Base-by-base conservation (phyloP, 2,797 vertebrate genomes). In the Sparidentex hasta region DNA sequence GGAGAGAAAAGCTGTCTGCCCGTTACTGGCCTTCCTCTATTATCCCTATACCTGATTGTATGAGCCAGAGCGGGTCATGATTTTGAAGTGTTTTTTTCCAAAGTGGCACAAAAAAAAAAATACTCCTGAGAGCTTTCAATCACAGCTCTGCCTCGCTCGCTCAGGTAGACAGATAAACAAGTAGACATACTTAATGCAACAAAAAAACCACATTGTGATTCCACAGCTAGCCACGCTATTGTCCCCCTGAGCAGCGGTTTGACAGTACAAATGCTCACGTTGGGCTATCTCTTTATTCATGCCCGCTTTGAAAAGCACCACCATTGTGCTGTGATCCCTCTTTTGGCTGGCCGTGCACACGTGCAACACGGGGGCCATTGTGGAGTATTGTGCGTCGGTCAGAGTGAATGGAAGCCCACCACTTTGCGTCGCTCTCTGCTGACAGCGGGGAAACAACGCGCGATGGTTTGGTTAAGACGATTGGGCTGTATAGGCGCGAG, bases 291-390 rank as follows among this genome's bases (percentile, higher is more conserved):
- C 74, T 75, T 58, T 74, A 84, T 90, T 85, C 78, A 65, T 47
- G 21, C 18, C 44, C 59, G 51, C 66, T 88, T 85, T 87, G 64
- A 89, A 25, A 81, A 84, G 77, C 81, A 0, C 29, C 61, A 11
- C 76, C 27, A 81, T 90, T 90, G 86, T 86, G 59, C 63, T 16
- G 44, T 68, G 81, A 91, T 87, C 85, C 86, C 82, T 78, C 65
- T 76, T 85, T 85, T 90, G 87, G 82, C 78, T n/a, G 65, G 65
- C 63, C 27, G 9, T 78, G 83, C 82, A 27, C 44, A 29, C 65
- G 54, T 84, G 79, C 33, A 21, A 56, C 78, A 57, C 29, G 18
- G 55, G 77, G 78, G 65, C 61, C 74, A 65, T 76, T 84, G 82
- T 70, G 43, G 70, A 57, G 72, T 8, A 80, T 75, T 71, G 78